Conservation (phyloP, 2,888 invertebrate genomes). For the Panzeria rudis region DNA sequence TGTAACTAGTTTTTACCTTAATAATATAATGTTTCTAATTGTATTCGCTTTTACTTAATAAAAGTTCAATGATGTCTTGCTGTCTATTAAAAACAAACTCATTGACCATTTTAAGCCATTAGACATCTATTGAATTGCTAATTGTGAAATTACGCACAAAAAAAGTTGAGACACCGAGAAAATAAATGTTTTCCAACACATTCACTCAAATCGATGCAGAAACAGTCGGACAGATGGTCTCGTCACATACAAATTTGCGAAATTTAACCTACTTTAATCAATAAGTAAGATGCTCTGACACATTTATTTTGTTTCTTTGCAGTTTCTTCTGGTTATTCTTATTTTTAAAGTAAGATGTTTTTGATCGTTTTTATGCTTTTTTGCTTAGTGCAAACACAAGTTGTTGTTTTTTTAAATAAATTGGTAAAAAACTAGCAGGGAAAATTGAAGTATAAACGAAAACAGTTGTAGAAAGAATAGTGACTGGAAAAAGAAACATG, state of each 20-base stretch:
- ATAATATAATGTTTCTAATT: constrained; percentile 25
- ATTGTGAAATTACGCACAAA: constrained; percentile 21
- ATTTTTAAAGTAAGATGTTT: background rate
- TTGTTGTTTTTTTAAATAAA: background rate
- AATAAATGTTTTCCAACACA: background rate
- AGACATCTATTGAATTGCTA: constrained; percentile 17
- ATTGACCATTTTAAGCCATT: constrained; percentile 40
- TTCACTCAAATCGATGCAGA: background rate
- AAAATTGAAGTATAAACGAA: background rate
- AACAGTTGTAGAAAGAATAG: background rate
- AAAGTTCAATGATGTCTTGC: constrained; percentile 23
- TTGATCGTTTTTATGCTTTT: background rate
- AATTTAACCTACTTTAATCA: constrained; percentile 44
- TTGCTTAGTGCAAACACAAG: background rate
- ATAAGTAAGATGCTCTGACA: constrained; percentile 22
- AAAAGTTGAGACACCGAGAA: background rate
- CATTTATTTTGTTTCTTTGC: constrained; percentile 26
- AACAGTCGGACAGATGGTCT: background rate
- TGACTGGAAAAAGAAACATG: background rate
- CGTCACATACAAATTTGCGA: constrained; percentile 5
- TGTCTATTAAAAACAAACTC: constrained; percentile 21
- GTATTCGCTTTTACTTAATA: constrained; percentile 13
- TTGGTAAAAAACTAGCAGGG: background rate
- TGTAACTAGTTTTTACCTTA: too few species aligned
- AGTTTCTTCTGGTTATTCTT: constrained; percentile 5